Evolutionary conservation across 1,140 invertebrate genomes (phyloP), one percentile per base, ranked within the genome.

Genomic region (Thaumetopoea pityocampa): DNA sequence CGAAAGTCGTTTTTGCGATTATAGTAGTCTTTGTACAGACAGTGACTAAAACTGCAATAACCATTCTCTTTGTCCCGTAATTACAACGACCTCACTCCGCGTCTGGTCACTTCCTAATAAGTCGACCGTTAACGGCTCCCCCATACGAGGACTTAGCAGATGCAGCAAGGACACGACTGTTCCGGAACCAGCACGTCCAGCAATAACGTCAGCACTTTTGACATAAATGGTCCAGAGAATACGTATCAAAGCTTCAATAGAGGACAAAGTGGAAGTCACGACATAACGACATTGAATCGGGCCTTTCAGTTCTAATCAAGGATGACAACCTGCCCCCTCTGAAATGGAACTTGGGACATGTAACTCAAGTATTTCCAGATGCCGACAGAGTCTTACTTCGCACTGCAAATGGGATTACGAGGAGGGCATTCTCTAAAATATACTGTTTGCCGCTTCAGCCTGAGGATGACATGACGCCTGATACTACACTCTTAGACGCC

Each of bases 261-360:
- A 14, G 32, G 4, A 20, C 9, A 4, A 34, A 34, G 17, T 34
- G 32, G 32, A n/a, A 11, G 9, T 5, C 16, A 6, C 16, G 9
- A 1, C 7, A 10, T 9, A 9, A 19, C 14, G 10, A 9, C 2
- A 8, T 34, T 2, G n/a, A 20, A 1, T 5, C 11, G 16, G 16
- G n/a, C n/a, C 9, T 9, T 9, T 11, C 20, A 2, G 32, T 19
- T 6, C 3, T 34, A 1, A 6, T 34, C 17, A 34, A 20, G 5
- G 32, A 34, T 8, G 32, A 34, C 8, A 19, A 34, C 4, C 9
- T 34, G 7, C 32, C 32, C 12, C 32, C 22, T 24, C 7, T 24
- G 3, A 24, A 7, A 8, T 24, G 22, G 22, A 24, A 24, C 3
- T 3, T 24, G 7, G 22, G 22, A 2, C 2, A 8, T 3, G 7